Evolutionary conservation across 2,113 vertebrate genomes (phyloP).

Genomic region (Arvicanthis niloticus): DNA sequence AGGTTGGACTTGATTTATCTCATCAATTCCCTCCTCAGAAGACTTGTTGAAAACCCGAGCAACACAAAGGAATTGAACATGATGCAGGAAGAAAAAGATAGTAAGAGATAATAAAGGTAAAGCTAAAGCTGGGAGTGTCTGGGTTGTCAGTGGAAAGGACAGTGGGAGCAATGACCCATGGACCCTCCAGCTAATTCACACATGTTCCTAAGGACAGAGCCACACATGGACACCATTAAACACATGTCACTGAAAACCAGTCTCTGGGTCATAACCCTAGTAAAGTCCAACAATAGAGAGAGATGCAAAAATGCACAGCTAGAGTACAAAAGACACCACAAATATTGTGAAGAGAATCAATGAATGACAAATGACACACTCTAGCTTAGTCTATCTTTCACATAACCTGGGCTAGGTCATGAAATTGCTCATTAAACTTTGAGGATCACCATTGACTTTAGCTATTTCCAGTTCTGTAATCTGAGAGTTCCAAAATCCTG

Average conservation of each 20-base stretch:
- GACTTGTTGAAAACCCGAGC: background rate
- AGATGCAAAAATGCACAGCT: background rate
- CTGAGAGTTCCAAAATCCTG: background rate
- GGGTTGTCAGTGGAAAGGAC: background rate
- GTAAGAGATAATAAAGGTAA: background rate
- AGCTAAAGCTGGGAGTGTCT: background rate
- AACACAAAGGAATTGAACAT: background rate
- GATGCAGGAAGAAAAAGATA: background rate
- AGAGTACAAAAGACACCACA: background rate
- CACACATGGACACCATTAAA: background rate
- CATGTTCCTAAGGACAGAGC: background rate
- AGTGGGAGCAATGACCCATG: background rate
- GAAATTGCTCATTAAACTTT: conserved; percentile 24
- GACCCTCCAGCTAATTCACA: background rate
- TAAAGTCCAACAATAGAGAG: background rate
- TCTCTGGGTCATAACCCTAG: background rate
- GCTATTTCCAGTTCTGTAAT: background rate
- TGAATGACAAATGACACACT: background rate
- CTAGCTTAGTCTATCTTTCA: background rate
- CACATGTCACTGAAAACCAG: background rate
- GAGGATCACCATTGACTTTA: conserved; percentile 21
- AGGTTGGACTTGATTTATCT: background rate
- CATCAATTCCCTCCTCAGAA: background rate
- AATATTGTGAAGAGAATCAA: background rate
- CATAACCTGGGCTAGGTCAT: background rate